Conservation (phyloP, 1,140 invertebrate genomes). For the Aplysia californica region DNA sequence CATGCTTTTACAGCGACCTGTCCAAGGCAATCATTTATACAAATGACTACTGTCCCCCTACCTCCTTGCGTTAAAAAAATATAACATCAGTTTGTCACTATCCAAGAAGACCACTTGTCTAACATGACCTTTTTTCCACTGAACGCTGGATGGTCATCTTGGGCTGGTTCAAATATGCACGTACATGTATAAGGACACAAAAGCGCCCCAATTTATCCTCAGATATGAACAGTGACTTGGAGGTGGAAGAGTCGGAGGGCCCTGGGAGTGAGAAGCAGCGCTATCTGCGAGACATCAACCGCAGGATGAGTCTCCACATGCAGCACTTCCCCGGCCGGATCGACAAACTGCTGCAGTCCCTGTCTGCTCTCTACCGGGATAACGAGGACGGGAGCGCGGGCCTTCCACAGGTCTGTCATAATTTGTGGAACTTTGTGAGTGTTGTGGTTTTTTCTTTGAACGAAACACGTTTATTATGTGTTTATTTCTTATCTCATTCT, state of each 20-base stretch:
- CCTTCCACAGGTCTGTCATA: background rate
- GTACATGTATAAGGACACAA: too few species aligned
- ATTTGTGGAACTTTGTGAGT: background rate
- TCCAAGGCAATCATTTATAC: too few species aligned
- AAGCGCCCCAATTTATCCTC: background rate
- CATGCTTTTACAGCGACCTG: too few species aligned
- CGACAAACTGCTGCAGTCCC: conserved; percentile 2
- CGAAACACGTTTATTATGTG: background rate
- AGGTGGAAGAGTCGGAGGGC: background rate
- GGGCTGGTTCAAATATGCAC: too few species aligned
- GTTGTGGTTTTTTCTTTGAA: background rate
- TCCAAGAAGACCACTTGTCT: too few species aligned
- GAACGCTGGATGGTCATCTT: too few species aligned
- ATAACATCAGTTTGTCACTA: too few species aligned
- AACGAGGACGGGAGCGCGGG: background rate
- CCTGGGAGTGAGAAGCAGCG: too few species aligned
- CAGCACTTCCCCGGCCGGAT: background rate
- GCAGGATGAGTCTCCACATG: background rate
- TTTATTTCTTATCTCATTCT: background rate
- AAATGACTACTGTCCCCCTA: too few species aligned
- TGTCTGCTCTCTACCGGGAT: background rate
- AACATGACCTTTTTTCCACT: too few species aligned
- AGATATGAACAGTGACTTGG: background rate
- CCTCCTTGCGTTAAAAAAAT: too few species aligned
- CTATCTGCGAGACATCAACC: too few species aligned